Conservation (phyloP, 2,113 vertebrate genomes). For the Cephalopterus ornatus region DNA sequence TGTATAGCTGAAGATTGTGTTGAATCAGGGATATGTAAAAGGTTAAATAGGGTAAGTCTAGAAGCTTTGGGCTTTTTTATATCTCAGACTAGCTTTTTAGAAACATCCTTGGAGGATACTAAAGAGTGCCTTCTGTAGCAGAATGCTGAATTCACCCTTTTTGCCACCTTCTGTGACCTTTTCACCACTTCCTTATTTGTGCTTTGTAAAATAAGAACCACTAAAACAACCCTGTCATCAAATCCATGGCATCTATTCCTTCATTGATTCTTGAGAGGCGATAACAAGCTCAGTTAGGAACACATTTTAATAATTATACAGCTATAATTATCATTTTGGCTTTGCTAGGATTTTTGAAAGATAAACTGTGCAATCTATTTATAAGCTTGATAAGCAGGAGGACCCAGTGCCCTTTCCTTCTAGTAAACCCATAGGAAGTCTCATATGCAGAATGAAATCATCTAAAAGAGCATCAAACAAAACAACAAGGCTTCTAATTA, state of each 20-base stretch:
- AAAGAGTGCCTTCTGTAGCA: neutral
- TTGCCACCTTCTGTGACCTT: conserved; percentile 14
- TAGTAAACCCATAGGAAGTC: neutral
- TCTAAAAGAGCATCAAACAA: conserved; percentile 20
- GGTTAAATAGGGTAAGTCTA: conserved; percentile 26
- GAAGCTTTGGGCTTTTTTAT: neutral
- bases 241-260: neutral
- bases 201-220: conserved; percentile 32
- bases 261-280: neutral
- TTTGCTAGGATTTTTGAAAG: conserved; percentile 36
- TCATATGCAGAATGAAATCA: neutral
- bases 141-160: conserved; percentile 34
- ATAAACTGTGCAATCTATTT: conserved; percentile 46
- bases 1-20: conserved; percentile 35
- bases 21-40: conserved; percentile 53
- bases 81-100: neutral
- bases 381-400: conserved; percentile 31
- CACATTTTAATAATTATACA: conserved; percentile 40
- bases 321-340: conserved; percentile 38
- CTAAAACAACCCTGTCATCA: neutral
- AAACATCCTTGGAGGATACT: conserved; percentile 25
- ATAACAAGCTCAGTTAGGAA: conserved; percentile 39
- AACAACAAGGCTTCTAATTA: conserved; percentile 10
- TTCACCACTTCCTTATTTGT: neutral
- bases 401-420: neutral